Evolutionary conservation across 2,888 invertebrate genomes (phyloP), one percentile per base, ranked within the genome.

Genomic region (Ochropacha duplaris): DNA sequence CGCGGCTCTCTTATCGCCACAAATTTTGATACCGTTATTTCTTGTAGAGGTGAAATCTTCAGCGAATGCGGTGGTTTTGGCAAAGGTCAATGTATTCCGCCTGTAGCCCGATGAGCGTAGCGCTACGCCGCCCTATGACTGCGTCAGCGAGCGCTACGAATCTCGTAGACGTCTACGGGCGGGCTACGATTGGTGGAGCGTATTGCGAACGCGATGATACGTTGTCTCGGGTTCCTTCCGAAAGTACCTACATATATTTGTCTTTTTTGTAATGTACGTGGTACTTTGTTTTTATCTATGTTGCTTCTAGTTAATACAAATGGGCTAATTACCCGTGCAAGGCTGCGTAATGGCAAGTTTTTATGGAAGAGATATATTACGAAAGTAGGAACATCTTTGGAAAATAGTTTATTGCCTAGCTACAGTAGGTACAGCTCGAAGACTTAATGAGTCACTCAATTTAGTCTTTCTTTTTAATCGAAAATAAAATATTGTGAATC

Each of bases 131-230:
- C 82, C 82, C 83, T 76, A 69, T 76, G 79, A 81, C 83, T 88
- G 88, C 88, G 88, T 84, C 88, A 85, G 72, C 76, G 79, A 64
- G 68, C 76, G 85, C 88, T 88, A 86, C 88, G 86, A 80, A 82
- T 72, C 79, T 84, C 88, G 90, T 90, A 90, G 90, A 79, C 81
- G 79, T 80, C 87, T 87, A 87, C 87, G 84, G 62, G 69, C 60
- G 36, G 62, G 82, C 86, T 83, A 81, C 84, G 86, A 86, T 86
- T 68, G 59, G 65, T 54, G 68, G 75, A 55, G 58, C 57, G 62
- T 63, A 65, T 63, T 59, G 71, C 73, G 77, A 67, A 67, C 56
- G 69, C 69, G 72, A 73, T 77, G 65, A 74, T 76, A 73, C 69
- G 71, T 78, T 76, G 73, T 57, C 78, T 77, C 74, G 58, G 62